Evolutionary conservation across 2,113 vertebrate genomes (phyloP), one percentile per base, ranked within the genome.

Genomic region (Bungarus multicinctus): DNA sequence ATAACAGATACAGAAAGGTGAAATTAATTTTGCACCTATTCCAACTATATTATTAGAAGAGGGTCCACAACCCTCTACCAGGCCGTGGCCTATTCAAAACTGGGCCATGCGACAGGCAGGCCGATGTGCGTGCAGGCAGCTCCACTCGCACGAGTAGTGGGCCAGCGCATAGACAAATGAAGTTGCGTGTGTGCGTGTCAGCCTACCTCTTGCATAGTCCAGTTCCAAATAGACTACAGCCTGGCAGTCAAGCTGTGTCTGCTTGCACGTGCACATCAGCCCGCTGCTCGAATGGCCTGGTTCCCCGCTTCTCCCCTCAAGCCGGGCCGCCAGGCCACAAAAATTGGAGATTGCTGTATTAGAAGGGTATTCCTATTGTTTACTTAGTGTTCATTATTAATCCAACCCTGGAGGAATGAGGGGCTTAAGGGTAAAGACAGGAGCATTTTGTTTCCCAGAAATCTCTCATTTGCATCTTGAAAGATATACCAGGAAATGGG

Each of bases 241-340:
- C 58, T 60, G 27, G 58, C 3, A 60, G 25, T 30, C 58, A 27
- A 60, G 3, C 55, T 58, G 25, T 54, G 23, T n/a, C 27, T n/a
- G 4, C 14, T 34, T 18, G 64, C 64, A n/a, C 3, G 0, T 69
- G 64, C 2, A 2, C 14, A 34, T 14, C 5, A 16, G 12, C 30
- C 64, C 64, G 0, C 64, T 0, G 2, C 30, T 69, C 2, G 5
- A 16, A 69, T 2, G 4, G 14, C 2, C 30, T 16, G n/a, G 0
- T 69, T 34, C 30, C 9, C 60, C 27, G 30, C 60, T 60, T 12
- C 1, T 27, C 14, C 5, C 12, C 14, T 30, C 12, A 69, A 69
- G 30, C 30, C 5, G 0, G 30, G 12, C 5, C 4, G 2, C 12
- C 30, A 69, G n/a, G 64, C 64, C 30, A 69, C 30, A 6, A 69